Evolutionary conservation across 2,113 vertebrate species (phyloP).

Genomic region (Clarias gariepinus): DNA sequence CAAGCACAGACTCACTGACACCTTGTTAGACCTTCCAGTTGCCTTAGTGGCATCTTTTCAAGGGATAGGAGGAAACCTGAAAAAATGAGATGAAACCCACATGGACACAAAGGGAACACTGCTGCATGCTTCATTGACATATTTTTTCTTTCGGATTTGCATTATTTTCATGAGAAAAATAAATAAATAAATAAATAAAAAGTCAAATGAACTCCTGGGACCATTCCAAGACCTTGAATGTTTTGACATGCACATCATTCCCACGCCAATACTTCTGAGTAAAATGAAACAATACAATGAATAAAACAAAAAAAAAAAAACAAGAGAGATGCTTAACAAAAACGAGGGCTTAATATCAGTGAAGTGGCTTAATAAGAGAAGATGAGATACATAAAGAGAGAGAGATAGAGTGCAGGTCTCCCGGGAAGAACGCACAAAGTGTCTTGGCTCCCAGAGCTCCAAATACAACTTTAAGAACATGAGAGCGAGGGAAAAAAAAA

Average conservation of each 20-base stretch:
- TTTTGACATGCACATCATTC: neutral
- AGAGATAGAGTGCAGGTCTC: constrained; percentile 47
- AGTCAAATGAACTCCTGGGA: neutral
- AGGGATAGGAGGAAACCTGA: neutral
- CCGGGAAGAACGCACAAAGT: constrained; percentile 64
- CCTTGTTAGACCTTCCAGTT: neutral
- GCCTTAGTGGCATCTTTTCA: neutral
- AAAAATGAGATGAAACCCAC: neutral
- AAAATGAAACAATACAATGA: neutral
- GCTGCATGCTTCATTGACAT: neutral
- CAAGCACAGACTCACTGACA: neutral
- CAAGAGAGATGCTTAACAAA: neutral
- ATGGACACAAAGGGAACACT: neutral
- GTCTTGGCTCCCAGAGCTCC: constrained; percentile 66
- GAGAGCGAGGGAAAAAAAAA: constrained; percentile 52
- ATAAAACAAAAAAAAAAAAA: too few relatives aligned
- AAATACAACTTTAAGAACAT: constrained; percentile 66
- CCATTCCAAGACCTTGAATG: neutral
- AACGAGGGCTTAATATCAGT: neutral
- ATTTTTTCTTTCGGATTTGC: neutral
- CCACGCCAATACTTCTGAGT: neutral
- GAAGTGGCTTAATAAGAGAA: constrained; percentile 30
- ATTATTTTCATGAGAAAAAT: constrained; percentile 5
- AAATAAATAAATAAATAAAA: too few relatives aligned
- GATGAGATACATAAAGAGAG: neutral